Evolutionary conservation across 2,888 invertebrate species (phyloP).

Genomic region (Tetragonula carbonaria): DNA sequence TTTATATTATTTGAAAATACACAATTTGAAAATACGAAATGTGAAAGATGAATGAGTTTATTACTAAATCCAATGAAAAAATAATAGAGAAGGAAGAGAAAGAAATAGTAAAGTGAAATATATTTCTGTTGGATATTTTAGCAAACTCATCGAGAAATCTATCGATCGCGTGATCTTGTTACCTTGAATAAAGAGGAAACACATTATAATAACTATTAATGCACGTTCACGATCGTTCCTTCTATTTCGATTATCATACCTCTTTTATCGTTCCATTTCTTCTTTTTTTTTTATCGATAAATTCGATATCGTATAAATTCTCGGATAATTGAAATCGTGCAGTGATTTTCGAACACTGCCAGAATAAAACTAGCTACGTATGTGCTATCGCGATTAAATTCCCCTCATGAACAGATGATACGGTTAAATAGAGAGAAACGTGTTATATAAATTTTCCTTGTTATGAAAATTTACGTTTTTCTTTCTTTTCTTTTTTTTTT

Average conservation of each 20-base stretch:
- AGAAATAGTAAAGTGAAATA: not conserved
- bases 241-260: conserved; percentile 16
- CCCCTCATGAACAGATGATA: conserved; percentile 12
- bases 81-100: too few species aligned
- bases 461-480: not conserved
- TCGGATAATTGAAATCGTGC: conserved; percentile 63
- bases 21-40: not conserved
- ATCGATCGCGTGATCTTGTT: conserved; percentile 4
- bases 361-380: conserved; percentile 7
- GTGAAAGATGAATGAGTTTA: not conserved
- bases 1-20: not conserved
- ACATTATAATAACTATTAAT: conserved; percentile 34
- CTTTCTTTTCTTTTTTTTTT: too few species aligned
- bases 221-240: conserved; percentile 44
- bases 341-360: conserved; percentile 1
- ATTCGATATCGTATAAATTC: conserved; percentile 70
- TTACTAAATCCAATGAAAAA: not conserved
- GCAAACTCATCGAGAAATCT: conserved; percentile 10
- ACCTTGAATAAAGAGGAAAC: conserved; percentile 24
- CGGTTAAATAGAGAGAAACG: not conserved
- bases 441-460: not conserved
- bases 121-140: not conserved
- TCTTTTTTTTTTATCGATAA: conserved; percentile 25
- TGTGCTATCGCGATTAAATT: not conserved
- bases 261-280: conserved; percentile 52